Evolutionary conservation across 2,797 vertebrate species (phyloP).

Genomic region (Tinamus major): DNA sequence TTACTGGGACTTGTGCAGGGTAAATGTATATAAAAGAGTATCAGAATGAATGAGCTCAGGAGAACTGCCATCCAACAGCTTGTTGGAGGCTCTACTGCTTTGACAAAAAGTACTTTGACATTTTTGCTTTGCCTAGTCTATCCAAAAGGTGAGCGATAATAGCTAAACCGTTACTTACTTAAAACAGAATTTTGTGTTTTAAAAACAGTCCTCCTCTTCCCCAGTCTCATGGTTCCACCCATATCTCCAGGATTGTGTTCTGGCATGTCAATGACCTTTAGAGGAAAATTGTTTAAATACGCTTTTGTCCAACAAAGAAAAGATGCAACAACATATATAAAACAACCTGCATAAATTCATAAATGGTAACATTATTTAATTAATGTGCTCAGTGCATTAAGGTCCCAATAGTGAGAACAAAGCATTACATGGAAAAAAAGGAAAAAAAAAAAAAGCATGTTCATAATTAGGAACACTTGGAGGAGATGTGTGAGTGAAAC

Average conservation of each 20-base stretch:
- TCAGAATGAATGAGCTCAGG: background rate
- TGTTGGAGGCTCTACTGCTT: background rate
- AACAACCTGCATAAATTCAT: background rate
- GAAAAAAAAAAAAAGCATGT: background rate
- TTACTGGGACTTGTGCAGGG: background rate
- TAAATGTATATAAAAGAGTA: background rate
- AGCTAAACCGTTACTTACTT: constrained; percentile 73
- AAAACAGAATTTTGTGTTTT: constrained; percentile 79
- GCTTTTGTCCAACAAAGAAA: background rate
- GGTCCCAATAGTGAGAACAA: background rate
- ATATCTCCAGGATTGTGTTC: constrained; percentile 82
- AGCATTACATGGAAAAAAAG: no score
- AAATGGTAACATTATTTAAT: background rate
- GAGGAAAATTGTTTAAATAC: constrained; percentile 36
- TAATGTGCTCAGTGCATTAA: background rate
- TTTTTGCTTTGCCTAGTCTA: background rate
- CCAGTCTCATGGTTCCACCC: constrained; percentile 84
- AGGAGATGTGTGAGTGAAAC: background rate
- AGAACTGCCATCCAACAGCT: background rate
- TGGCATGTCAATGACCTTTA: constrained; percentile 84
- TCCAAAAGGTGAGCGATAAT: background rate
- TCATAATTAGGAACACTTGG: no score
- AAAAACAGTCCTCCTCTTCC: constrained; percentile 83
- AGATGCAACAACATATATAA: background rate
- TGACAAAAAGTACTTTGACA: background rate